Evolutionary conservation across 2,113 vertebrate species (phyloP).

Genomic region (Saccopteryx bilineata): DNA sequence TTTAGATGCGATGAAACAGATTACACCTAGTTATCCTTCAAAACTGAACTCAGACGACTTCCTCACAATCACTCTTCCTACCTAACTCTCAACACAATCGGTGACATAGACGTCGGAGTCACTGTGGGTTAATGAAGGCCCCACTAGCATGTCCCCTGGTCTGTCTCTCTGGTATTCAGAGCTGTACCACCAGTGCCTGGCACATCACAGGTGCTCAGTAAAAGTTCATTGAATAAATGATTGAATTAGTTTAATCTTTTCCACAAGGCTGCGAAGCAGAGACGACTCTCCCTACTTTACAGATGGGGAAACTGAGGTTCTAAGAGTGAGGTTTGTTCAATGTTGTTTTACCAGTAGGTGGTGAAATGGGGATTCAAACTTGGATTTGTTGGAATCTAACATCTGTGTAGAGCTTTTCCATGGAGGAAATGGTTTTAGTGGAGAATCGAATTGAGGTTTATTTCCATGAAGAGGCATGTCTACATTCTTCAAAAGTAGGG

Average conservation of each 20-base stretch:
- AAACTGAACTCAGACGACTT: neutral
- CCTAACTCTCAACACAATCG: neutral
- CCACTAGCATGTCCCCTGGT: accelerated
- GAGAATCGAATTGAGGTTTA: slow-evolving; percentile 37
- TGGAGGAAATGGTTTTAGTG: neutral
- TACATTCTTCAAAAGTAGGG: slow-evolving; percentile 53
- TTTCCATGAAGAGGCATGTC: slow-evolving; percentile 19
- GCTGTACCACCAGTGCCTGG: neutral
- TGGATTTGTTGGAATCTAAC: neutral
- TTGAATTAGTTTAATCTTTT: slow-evolving; percentile 3
- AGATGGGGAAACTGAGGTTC: neutral
- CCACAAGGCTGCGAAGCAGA: neutral
- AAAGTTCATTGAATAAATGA: neutral
- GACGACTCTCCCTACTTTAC: neutral
- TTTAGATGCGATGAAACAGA: neutral
- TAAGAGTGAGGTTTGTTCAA: neutral
- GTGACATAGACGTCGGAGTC: neutral
- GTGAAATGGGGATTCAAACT: neutral
- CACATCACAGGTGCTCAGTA: neutral
- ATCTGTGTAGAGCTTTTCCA: neutral
- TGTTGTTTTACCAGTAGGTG: neutral
- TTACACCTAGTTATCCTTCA: neutral
- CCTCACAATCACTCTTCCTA: neutral
- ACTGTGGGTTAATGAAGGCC: neutral
- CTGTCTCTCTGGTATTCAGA: neutral